Percentiles rank a stretch among this genome's conserved stretches.
phyloP scores from a whole-genome alignment of 2,797 vertebrate genomes.

The Eremophila alpestris region DNA sequence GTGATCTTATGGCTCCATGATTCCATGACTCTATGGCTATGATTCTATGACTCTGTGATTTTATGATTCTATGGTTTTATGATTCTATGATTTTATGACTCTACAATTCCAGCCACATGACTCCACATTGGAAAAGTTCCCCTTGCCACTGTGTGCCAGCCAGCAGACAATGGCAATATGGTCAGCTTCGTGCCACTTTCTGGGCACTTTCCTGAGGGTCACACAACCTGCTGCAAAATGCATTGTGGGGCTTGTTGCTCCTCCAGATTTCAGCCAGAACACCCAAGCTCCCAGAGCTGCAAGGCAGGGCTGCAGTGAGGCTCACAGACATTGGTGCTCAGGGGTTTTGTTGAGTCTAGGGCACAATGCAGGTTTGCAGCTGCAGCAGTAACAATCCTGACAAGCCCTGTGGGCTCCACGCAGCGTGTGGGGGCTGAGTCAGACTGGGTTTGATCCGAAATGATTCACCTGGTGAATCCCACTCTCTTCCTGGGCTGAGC shows the following conservation, averaged over 20 bases:
- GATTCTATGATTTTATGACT: neutral
- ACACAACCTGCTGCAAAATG: neutral
- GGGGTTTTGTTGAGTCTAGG: neutral
- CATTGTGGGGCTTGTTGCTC: neutral
- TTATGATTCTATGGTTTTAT: accelerated
- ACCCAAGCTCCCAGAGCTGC: neutral
- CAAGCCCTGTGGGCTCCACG: neutral
- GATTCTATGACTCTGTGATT: neutral
- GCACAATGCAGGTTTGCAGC: neutral
- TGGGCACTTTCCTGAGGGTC: neutral
- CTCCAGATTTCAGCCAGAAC: neutral
- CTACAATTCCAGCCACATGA: neutral
- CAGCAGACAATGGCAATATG: neutral
- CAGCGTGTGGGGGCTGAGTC: neutral
- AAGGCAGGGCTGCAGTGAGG: neutral
- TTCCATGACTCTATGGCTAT: too few species aligned
- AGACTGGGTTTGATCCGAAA: neutral
- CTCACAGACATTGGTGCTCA: accelerated
- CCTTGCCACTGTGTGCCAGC: neutral
- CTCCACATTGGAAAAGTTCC: neutral
- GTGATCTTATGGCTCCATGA: too few species aligned
- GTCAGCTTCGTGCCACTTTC: neutral
- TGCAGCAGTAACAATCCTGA: neutral
- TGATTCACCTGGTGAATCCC: neutral
- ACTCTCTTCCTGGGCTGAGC: neutral